phyloP scores from a whole-genome alignment of 2,113 vertebrate genomes.

The Hiodon tergisus region DNA sequence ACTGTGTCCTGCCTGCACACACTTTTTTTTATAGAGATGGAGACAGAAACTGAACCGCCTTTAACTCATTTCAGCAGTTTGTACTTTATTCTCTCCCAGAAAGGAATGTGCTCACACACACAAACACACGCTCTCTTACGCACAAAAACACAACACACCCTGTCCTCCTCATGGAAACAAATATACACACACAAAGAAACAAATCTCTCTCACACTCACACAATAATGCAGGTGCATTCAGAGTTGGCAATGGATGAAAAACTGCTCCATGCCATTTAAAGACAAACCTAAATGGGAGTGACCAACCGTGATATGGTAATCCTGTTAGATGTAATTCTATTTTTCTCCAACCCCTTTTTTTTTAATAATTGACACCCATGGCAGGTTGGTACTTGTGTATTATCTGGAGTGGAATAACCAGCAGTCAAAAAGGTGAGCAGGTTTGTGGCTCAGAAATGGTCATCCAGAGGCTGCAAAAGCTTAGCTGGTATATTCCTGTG shows the following conservation, averaged over 20 bases:
- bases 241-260: not conserved
- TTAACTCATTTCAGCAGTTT: too few species aligned
- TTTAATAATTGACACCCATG: conserved; percentile 2
- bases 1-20: too few species aligned
- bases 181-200: not conserved
- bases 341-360: not conserved
- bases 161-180: too few species aligned
- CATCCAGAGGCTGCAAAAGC: too few species aligned
- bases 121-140: conserved; percentile 27
- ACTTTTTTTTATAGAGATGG: too few species aligned
- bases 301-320: not conserved
- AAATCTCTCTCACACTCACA: not conserved
- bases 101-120: conserved; percentile 24
- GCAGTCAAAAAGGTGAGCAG: not conserved
- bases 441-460: not conserved
- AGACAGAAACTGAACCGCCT: too few species aligned
- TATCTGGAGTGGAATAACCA: not conserved
- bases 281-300: conserved; percentile 1
- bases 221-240: not conserved
- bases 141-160: not conserved
- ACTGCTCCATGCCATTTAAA: not conserved
- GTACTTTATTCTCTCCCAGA: too few species aligned
- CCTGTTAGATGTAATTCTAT: conserved; percentile 11
- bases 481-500: too few species aligned
- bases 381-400: not conserved